phyloP scores from a whole-genome alignment of 2,797 vertebrate genomes.

The Pseudotriccus pelzelni region DNA sequence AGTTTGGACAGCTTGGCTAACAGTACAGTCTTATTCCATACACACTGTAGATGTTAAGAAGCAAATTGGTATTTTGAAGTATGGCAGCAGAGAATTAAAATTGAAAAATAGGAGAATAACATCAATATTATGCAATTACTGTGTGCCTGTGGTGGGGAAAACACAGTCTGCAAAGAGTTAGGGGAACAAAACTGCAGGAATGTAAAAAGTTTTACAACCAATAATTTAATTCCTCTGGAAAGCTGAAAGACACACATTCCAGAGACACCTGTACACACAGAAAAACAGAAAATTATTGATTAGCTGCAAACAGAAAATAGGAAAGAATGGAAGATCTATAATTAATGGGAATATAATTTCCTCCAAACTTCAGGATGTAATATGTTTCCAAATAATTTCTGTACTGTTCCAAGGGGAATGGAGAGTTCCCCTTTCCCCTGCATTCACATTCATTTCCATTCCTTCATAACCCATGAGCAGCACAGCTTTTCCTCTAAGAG shows the following conservation, averaged over 20 bases:
- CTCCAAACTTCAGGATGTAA: neutral
- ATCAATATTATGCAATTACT: constrained; percentile 19
- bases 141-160: neutral
- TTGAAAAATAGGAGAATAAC: constrained; percentile 23
- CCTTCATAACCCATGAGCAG: neutral
- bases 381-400: neutral
- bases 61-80: constrained; percentile 29
- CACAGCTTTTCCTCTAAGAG: neutral
- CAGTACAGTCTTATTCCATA: neutral
- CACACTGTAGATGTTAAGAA: neutral
- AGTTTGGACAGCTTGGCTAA: constrained; percentile 1
- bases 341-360: neutral
- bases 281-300: neutral
- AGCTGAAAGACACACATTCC: neutral
- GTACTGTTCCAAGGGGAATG: neutral
- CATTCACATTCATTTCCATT: neutral
- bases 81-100: constrained; percentile 26
- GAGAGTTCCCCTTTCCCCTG: neutral
- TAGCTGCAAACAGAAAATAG: neutral
- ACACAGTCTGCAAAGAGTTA: neutral
- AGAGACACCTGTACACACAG: neutral
- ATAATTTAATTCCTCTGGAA: neutral
- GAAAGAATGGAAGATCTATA: neutral
- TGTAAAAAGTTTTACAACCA: neutral
- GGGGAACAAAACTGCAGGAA: neutral